Evolutionary conservation across 2,888 invertebrate genomes (phyloP), one percentile per base, ranked within the genome.

Genomic region (Agrotis clavis): DNA sequence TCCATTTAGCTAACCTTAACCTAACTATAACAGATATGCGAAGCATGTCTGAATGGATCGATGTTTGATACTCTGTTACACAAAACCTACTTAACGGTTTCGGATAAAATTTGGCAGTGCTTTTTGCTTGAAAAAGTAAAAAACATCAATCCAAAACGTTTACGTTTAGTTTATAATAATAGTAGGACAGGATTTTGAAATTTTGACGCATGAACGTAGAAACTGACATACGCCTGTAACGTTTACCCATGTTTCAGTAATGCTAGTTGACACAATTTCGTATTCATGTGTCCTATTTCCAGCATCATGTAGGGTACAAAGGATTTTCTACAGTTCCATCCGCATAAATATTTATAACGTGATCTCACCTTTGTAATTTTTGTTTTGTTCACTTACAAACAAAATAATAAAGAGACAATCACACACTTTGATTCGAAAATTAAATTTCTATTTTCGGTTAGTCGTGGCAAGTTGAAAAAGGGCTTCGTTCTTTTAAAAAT

Each of bases 291-390:
- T 21, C 53, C 66, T 60, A 63, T 57, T 47, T 50, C 67, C 47
- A 21, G 54, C 68, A 68, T 63, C 63, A 53, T 67, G 41, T 62
- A 66, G 57, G 62, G 59, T 51, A 79, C 81, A 74, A 71, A 74
- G 71, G 65, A 63, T 80, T 70, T 60, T 30, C 51, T 56, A 67
- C 47, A 51, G 48, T 71, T 68, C 45, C 53, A 50, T 68, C 30
- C 35, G 45, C 51, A 81, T 83, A 74, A 74, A 75, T 81, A 81
- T 83, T 83, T 83, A 83, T 79, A 66, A 48, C 68, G 54, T 68
- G 21, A 74, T 25, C 59, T 65, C 67, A 79, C 69, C 67, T 80
- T 70, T 70, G 74, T 74, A 54, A 18, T 53, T 41, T 69, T 60
- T 54, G 18, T 71, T 82, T 67, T 54, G 54, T 69, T 35, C 18